A percentile compares a stretch with the other conserved stretches of the same genome.
These are phyloP conservation scores for Sinella curviseta DNA, from an alignment of 1,140 invertebrate species.

Conservation along the genomic window DNA sequence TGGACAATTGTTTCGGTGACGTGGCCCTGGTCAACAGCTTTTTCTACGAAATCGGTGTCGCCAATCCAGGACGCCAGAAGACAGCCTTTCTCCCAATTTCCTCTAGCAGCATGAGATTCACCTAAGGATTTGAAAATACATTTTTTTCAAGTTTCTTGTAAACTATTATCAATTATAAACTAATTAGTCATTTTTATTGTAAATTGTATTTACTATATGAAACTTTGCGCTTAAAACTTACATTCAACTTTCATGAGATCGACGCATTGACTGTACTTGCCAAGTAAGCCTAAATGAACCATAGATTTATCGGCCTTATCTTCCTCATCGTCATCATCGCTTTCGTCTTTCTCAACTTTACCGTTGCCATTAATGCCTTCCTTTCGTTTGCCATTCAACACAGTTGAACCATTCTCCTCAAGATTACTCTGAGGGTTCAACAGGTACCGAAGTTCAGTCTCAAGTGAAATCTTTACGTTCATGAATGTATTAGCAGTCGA, in stretches of 20 bases:
- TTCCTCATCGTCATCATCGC: neutral
- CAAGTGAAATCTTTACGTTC: slow-evolving; percentile 32
- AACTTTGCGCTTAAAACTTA: neutral
- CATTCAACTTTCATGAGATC: slow-evolving; percentile 14
- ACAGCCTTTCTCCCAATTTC: slow-evolving; percentile 3
- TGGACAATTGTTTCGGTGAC: slow-evolving; percentile 36
- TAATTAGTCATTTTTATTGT: neutral
- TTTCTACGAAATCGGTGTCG: slow-evolving; percentile 19
- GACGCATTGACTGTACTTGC: neutral
- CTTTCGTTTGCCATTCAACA: neutral
- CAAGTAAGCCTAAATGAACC: slow-evolving; percentile 31
- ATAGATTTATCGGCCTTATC: neutral
- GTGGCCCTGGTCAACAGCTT: slow-evolving; percentile 23
- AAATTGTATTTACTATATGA: neutral
- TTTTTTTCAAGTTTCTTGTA: no score
- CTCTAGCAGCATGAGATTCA: slow-evolving; percentile 2
- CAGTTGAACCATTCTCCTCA: neutral
- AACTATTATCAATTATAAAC: neutral
- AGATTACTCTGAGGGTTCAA: neutral
- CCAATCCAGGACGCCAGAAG: slow-evolving; percentile 26
- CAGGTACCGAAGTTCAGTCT: slow-evolving; percentile 33
- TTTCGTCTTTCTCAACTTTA: neutral
- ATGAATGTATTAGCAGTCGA: slow-evolving; percentile 31
- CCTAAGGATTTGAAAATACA: neutral
- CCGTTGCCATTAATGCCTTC: neutral